These are phyloP conservation scores for Chrysolina oricalcia DNA, from an alignment of 2,888 invertebrate species.

Conservation along the genomic window DNA sequence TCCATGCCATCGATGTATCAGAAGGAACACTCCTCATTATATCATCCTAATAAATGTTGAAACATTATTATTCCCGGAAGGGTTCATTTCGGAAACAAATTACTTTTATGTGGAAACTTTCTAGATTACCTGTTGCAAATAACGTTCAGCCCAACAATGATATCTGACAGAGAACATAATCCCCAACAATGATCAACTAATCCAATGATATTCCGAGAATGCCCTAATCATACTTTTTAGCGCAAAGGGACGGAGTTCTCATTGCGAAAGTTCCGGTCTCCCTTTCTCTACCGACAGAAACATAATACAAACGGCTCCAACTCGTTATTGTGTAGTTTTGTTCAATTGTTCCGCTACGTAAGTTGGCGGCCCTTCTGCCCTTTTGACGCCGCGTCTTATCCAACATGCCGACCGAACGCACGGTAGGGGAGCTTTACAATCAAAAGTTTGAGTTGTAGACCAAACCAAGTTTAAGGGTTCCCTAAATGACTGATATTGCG, in stretches of 20 bases:
- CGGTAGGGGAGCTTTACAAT: slow-evolving; percentile 41
- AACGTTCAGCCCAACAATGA: not conserved
- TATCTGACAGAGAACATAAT: not conserved
- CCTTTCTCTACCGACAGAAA: not conserved
- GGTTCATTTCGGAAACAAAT: too few species aligned
- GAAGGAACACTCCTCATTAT: too few species aligned
- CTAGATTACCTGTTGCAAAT: not conserved
- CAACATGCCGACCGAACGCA: slow-evolving; percentile 39
- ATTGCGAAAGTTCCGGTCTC: not conserved
- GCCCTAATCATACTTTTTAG: not conserved
- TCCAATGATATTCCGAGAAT: not conserved
- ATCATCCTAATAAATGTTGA: too few species aligned
- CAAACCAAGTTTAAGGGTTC: slow-evolving; percentile 43
- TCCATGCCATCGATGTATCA: too few species aligned
- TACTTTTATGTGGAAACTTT: not conserved
- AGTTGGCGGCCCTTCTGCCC: not conserved
- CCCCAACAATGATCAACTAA: not conserved
- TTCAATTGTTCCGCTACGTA: slow-evolving; percentile 18
- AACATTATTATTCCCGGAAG: too few species aligned
- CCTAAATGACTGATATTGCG: slow-evolving; percentile 46
- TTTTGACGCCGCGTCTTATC: slow-evolving; percentile 18
- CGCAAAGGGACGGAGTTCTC: not conserved
- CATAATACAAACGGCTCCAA: slow-evolving; percentile 5
- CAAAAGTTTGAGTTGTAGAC: slow-evolving; percentile 46
- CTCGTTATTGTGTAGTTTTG: slow-evolving; percentile 14